Conservation (phyloP, 2,888 invertebrate species). For the Stegana nigrithorax region DNA sequence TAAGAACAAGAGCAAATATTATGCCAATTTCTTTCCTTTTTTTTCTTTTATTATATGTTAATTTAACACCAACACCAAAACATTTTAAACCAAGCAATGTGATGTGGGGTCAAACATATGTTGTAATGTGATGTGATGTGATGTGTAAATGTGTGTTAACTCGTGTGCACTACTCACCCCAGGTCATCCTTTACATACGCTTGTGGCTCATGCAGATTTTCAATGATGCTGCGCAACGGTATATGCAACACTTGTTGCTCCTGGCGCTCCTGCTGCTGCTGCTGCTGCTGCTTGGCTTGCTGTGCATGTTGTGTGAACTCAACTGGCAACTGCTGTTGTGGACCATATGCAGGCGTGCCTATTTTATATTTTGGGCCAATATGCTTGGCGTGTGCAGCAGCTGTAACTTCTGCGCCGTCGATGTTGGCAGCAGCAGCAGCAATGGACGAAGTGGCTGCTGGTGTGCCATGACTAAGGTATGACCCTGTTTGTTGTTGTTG, state of each 20-base stretch:
- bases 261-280: constrained; percentile 38
- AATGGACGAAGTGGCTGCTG: constrained; percentile 38
- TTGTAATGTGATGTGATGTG: not conserved
- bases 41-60: not conserved
- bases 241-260: constrained; percentile 57
- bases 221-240: constrained; percentile 52
- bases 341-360: not conserved
- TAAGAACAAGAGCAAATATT: constrained; percentile 20
- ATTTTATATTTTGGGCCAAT: not conserved
- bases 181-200: not conserved
- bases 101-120: not conserved
- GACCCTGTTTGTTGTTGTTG: no score
- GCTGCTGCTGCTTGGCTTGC: constrained; percentile 37
- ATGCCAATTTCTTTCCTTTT: not conserved
- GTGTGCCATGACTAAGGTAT: no score
- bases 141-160: not conserved
- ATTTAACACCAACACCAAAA: no score
- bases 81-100: no score
- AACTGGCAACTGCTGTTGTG: constrained; percentile 25
- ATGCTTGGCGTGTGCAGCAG: not conserved
- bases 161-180: constrained; percentile 6
- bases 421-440: not conserved
- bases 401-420: not conserved
- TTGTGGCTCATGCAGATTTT: constrained; percentile 48
- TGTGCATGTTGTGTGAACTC: no score